These are phyloP conservation scores for Apodemia zela DNA, from an alignment of 2,888 invertebrate species.

Conservation along the genomic window DNA sequence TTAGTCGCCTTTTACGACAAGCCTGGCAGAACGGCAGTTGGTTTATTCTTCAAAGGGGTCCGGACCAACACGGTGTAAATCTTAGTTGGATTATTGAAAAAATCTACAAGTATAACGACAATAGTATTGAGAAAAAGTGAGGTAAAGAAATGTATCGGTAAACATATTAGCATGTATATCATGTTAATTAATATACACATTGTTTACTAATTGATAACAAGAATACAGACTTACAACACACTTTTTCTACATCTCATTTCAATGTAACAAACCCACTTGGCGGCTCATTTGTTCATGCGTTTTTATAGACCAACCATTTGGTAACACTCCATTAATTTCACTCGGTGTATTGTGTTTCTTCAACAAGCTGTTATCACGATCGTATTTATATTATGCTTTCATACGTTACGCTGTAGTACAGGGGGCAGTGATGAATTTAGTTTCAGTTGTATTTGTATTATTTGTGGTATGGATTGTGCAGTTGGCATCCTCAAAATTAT, in stretches of 20 bases:
- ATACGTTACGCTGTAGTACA: conserved; percentile 1
- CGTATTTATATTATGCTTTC: conserved; percentile 18
- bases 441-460: too few relatives aligned
- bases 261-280: neutral
- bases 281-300: neutral
- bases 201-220: neutral
- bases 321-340: conserved; percentile 7
- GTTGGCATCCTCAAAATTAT: too few relatives aligned
- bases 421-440: neutral
- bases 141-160: neutral
- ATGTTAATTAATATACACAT: neutral
- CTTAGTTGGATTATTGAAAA: too few relatives aligned
- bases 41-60: too few relatives aligned
- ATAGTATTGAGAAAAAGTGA: too few relatives aligned
- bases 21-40: too few relatives aligned
- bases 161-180: neutral
- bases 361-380: conserved; percentile 18
- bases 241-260: neutral
- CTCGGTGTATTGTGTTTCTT: conserved; percentile 18
- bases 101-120: too few relatives aligned
- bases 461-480: too few relatives aligned
- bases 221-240: neutral
- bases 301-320: conserved; percentile 4
- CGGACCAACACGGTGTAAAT: too few relatives aligned
- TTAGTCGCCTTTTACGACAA: too few relatives aligned